Base-by-base conservation (phyloP, 2,113 vertebrate species). In the Paramisgurnus dabryanus region DNA sequence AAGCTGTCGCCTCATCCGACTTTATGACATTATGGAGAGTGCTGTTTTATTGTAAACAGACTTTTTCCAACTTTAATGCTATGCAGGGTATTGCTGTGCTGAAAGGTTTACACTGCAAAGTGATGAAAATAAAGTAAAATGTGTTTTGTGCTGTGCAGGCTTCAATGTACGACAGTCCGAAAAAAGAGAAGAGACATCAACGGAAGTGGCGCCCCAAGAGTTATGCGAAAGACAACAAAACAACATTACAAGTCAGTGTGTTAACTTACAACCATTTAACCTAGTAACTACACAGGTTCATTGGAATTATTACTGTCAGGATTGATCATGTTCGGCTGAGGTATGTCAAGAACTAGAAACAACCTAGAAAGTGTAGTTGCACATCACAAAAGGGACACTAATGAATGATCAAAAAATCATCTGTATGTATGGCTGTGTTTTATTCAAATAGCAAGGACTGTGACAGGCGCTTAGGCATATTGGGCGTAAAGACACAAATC, bases 161-260 rank as follows among this genome's bases (percentile, higher is more conserved):
- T 67, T 95, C 94, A 82, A 85, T 93, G 73, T 95, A 96, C 87
- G 96, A 99, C 93, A 98, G 96, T 88, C 95, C 96, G 45, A 98
- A 99, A 90, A 99, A 99, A 87, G 97, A 98, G 82, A 99, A 98
- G 88, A 93, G 96, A 88, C 84, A 92, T 43, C 94, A 94, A 71
- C 95, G 92, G 82, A 96, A 95, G 84, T 99, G 96, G 98, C 91
- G 94, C 67, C 88, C 93, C 85, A 95, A 97, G 91, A 94, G 93
- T 89, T 93, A 94, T 87, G 94, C 93, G 87, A 99, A 99, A 93
- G 98, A 99, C 78, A 85, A 91, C 86, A 99, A 98, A 95, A 94
- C 94, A 87, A 97, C 87, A 3, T 91, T 99, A 86, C 97, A 99
- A 96, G 98, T 99, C 18, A 39, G 61, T 64, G 61, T 64, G 8